phyloP scores from a whole-genome alignment of 2,888 invertebrate genomes.

The Acronicta leporina region DNA sequence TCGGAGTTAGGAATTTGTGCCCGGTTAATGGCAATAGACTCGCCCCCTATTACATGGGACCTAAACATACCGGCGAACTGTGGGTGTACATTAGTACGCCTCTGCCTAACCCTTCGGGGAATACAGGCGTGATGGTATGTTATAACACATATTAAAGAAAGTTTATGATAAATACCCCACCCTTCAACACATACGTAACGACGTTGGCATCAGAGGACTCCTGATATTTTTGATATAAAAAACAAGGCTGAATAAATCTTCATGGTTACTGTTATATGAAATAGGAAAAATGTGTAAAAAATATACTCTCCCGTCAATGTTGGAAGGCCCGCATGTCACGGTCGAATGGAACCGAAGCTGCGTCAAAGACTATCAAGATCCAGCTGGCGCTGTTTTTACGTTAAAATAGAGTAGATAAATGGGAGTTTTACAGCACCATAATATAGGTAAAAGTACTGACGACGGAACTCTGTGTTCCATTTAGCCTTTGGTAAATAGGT shows the following conservation, averaged over 20 bases:
- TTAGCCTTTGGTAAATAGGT: background rate
- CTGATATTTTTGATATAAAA: background rate
- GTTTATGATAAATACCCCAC: no score
- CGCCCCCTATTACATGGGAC: no score
- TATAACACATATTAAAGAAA: no score
- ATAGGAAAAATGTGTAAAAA: constrained; percentile 42
- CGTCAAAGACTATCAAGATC: constrained; percentile 43
- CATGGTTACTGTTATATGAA: constrained; percentile 17
- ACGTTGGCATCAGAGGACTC: background rate
- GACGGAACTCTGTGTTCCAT: background rate
- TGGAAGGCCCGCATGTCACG: constrained; percentile 42
- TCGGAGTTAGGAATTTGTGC: no score
- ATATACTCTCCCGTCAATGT: constrained; percentile 48
- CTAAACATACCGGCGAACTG: no score
- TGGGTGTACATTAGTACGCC: no score
- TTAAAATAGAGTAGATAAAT: constrained; percentile 18
- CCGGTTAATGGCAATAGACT: no score
- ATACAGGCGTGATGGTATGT: no score
- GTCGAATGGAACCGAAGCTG: constrained; percentile 36
- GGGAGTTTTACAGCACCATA: background rate
- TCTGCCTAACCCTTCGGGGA: no score
- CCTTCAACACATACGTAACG: no score
- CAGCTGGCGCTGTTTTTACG: constrained; percentile 4
- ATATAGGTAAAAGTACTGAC: background rate
- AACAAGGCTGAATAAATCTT: constrained; percentile 13